Base-by-base conservation (phyloP, 2,797 vertebrate species). In the Xyrichtys novacula region DNA sequence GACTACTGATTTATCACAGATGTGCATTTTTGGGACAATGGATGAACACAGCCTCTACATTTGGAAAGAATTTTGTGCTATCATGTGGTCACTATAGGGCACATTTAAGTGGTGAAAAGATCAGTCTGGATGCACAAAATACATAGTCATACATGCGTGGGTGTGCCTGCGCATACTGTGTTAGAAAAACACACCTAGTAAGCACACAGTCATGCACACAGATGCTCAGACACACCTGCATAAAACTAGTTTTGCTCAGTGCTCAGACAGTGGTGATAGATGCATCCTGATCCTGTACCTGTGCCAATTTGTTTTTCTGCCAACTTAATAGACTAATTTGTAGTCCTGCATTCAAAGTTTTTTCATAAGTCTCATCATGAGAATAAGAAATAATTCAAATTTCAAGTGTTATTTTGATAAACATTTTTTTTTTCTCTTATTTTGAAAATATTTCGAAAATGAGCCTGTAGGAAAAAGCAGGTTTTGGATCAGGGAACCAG, bases 31-130 rank as follows among this genome's bases (percentile, higher is more conserved):
- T 81, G 32, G 86, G 78, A 85, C 73, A 78, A 65, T 15, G 5
- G 74, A 56, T 20, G 69, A 79, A 84, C 46, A 74, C 19, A 63
- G 74, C 73, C 85, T 78, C 69, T 83, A 86, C 87, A 88, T 92
- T 93, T 93, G 84, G 87, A 85, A 88, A 75, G 71, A 56, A 84
- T 91, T 90, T 85, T 79, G 80, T 76, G 73, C 78, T 81, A 89
- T 91, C 79, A 81, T 85, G 80, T 78, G 72, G 76, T 74, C 65
- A 73, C 86, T 84, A 54, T 20, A 15, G 69, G 81, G 60, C 77
- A 84, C 15, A 20, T 56, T 84, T 46, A 80, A 74, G 64, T 72
- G 25, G 36, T 49, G 19, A 67, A 74, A 76, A 68, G 81, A 88
- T 65, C 54, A 48, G 8, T 34, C 8, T 59, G 49, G 29, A 68